Conservation (phyloP, 2,888 invertebrate genomes). For the Melieria omissa region DNA sequence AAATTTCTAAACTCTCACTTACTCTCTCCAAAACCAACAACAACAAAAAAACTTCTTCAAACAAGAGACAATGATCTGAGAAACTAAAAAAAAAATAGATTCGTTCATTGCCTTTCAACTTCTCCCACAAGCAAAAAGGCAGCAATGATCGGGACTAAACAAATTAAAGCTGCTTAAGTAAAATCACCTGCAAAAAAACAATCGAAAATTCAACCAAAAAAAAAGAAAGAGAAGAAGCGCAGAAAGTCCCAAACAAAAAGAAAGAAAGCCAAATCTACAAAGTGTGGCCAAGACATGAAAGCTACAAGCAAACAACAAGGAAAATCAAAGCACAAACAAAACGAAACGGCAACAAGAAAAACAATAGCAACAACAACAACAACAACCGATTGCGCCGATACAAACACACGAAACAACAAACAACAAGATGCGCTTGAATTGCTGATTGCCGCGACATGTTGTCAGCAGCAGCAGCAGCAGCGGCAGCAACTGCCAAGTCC, state of each 20-base stretch:
- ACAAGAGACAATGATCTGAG: too few species aligned
- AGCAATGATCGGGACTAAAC: too few species aligned
- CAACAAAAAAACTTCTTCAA: too few species aligned
- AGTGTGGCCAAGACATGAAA: constrained; percentile 61
- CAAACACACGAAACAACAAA: neutral
- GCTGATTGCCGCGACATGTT: constrained; percentile 54
- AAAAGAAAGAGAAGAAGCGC: too few species aligned
- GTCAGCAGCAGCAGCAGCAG: constrained; percentile 44
- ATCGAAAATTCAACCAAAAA: too few species aligned
- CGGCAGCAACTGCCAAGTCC: neutral
- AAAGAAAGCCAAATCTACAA: constrained; percentile 37
- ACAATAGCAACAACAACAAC: constrained; percentile 25
- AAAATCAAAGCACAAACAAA: constrained; percentile 22
- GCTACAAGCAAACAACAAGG: constrained; percentile 50
- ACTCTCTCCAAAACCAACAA: too few species aligned
- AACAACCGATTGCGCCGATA: constrained; percentile 31
- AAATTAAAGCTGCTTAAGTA: constrained; percentile 5
- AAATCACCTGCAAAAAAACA: constrained; percentile 26
- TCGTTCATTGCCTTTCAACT: too few species aligned
- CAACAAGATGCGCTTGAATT: constrained; percentile 45
- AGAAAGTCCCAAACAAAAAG: constrained; percentile 23
- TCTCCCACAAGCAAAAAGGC: too few species aligned
- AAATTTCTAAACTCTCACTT: too few species aligned
- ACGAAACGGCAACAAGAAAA: constrained; percentile 32
- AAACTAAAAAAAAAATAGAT: too few species aligned